Percentiles rank a stretch among this genome's conserved stretches.
Evolutionary conservation across 2,797 vertebrate species (phyloP).

Genomic region (Eulemur albifrons): DNA sequence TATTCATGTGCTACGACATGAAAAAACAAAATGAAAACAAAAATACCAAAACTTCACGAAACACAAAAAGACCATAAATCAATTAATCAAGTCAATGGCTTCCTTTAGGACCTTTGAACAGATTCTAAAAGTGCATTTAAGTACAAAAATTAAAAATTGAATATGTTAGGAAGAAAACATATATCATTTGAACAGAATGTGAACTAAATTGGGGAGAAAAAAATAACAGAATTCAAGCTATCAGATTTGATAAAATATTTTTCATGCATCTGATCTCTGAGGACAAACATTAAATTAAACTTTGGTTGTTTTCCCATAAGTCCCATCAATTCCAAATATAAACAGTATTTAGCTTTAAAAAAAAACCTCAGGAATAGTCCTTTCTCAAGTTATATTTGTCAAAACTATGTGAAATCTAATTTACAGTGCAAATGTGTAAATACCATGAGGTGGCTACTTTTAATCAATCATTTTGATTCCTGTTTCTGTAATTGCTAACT

Average conservation of each 20-base stretch:
- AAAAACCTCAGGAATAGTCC: neutral
- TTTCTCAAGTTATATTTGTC: neutral
- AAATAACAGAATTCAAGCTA: neutral
- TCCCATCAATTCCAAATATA: neutral
- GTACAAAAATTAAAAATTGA: constrained; percentile 54
- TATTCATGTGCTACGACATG: neutral
- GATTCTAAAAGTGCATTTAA: constrained; percentile 42
- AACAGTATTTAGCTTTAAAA: neutral
- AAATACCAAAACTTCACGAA: neutral
- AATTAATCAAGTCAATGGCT: constrained; percentile 54
- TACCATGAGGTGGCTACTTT: neutral
- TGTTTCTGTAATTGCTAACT: neutral
- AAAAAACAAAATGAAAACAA: neutral
- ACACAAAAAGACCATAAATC: constrained; percentile 11
- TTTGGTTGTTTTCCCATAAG: neutral
- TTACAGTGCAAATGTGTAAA: neutral
- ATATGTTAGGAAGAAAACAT: neutral
- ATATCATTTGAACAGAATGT: neutral
- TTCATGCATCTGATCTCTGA: neutral
- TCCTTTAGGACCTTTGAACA: constrained; percentile 11
- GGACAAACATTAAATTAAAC: constrained; percentile 11
- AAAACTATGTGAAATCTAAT: neutral
- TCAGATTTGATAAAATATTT: constrained; percentile 18
- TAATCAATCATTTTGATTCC: neutral
- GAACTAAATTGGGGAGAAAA: constrained; percentile 1